phyloP scores from a whole-genome alignment of 2,113 vertebrate genomes.

The Equus przewalskii region DNA sequence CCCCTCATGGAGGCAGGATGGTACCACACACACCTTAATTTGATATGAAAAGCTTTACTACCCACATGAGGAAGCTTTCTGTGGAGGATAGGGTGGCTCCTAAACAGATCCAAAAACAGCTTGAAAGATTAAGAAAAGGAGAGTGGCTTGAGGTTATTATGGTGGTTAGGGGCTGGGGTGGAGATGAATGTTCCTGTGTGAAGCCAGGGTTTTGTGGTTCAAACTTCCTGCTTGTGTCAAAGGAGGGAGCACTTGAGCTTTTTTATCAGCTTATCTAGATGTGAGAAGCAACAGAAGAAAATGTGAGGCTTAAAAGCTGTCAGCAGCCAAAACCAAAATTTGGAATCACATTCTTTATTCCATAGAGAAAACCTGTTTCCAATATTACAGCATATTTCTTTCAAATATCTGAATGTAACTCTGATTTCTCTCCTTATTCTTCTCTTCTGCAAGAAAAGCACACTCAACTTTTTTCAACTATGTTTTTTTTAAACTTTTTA shows the following conservation, averaged over 20 bases:
- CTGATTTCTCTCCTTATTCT: background rate
- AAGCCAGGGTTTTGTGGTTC: background rate
- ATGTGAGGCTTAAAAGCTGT: background rate
- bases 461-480: background rate
- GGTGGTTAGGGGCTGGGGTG: background rate
- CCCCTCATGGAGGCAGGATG: background rate
- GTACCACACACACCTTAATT: background rate
- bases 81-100: background rate
- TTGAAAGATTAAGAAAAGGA: background rate
- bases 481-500: background rate
- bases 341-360: background rate
- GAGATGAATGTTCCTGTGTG: background rate
- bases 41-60: background rate
- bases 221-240: background rate
- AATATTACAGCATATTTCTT: background rate
- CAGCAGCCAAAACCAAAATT: background rate
- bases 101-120: background rate
- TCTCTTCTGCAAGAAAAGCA: background rate
- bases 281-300: background rate
- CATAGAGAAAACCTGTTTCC: background rate
- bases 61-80: background rate
- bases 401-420: background rate
- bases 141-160: background rate
- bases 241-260: background rate
- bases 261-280: background rate